A percentile compares a stretch with the other conserved stretches of the same genome.
These are phyloP conservation scores for Saturnia japonica DNA, from an alignment of 2,888 invertebrate species.

Conservation along the genomic window DNA sequence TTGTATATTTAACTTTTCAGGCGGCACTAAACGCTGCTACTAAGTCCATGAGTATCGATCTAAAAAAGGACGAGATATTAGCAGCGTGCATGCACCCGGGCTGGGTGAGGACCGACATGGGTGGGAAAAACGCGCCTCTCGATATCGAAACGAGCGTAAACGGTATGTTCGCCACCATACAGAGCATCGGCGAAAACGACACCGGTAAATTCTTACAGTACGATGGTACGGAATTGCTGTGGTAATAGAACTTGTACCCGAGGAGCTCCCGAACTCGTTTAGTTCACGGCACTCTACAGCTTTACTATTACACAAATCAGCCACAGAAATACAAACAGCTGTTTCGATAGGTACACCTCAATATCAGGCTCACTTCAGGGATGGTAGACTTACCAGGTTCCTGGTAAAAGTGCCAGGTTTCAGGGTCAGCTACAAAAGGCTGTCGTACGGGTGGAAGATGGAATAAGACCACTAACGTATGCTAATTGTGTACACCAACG, in stretches of 20 bases:
- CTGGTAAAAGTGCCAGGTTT: too few species aligned
- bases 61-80: slow-evolving; percentile 88
- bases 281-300: too few species aligned
- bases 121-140: slow-evolving; percentile 89
- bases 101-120: slow-evolving; percentile 96
- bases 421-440: too few species aligned
- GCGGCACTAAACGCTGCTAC: slow-evolving; percentile 93
- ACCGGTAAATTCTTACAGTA: slow-evolving; percentile 90
- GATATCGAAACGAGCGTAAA: slow-evolving; percentile 85
- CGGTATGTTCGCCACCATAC: slow-evolving; percentile 85
- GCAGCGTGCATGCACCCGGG: slow-evolving; percentile 92
- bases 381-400: too few species aligned
- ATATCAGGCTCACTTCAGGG: too few species aligned
- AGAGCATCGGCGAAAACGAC: slow-evolving; percentile 83
- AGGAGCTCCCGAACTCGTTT: too few species aligned
- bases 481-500: too few species aligned
- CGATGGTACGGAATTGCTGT: slow-evolving; percentile 87
- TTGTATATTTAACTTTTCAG: slow-evolving; percentile 68
- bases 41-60: slow-evolving; percentile 91
- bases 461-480: too few species aligned
- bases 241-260: slow-evolving; percentile 84
- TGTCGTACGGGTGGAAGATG: too few species aligned
- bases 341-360: too few species aligned
- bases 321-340: too few species aligned
- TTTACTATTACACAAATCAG: too few species aligned